Evolutionary conservation across 37 sponge, comb jelly and placozoan species (phyloP), one percentile per base, ranked within the genome.

Genomic region (Corticium candelabrum): DNA sequence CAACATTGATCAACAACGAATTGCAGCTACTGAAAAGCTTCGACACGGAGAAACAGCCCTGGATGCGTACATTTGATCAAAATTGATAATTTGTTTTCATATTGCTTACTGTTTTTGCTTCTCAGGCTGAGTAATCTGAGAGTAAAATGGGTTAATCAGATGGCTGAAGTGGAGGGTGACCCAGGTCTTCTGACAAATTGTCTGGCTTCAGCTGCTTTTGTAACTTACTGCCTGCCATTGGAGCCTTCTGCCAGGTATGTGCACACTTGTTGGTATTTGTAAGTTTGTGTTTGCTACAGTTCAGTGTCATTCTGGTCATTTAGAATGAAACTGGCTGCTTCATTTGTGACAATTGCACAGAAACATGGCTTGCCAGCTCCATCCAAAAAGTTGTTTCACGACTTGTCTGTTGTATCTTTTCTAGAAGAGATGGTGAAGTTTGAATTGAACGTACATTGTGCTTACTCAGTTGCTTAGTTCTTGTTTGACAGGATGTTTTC

Each of bases 201-300:
- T 73, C 56, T 91, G 68, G 71, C 89, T 1, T 82, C 90, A 41
- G 85, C 90, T 7, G 96, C 96, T 31, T 81, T 96, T 79, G 79
- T 88, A 27, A 84, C 80, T 32, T 96, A 92, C 81, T 85, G 83
- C 56, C 87, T 83, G 0, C 78, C 89, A 33, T 77, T 91, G 77
- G 67, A 41, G 68, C 83, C 89, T 3, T 37, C 33, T 35, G 3
- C 68, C 38, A 39, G 67, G 77, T 82, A 35, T 75, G 35, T 68
- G 1, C 56, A 43, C 56, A 11, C 56, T 43, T n/a, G n/a, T n/a
- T n/a, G n/a, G n/a, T n/a, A n/a, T n/a, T n/a, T n/a, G n/a, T n/a
- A n/a, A n/a, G n/a, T n/a, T n/a, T n/a, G n/a, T n/a, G n/a, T n/a
- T n/a, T n/a, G n/a, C n/a, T n/a, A n/a, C n/a, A n/a, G n/a, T n/a